Percentiles rank a stretch among this genome's conserved stretches.
phyloP scores from a whole-genome alignment of 1,140 invertebrate genomes.

The Tigriopus japonicus region DNA sequence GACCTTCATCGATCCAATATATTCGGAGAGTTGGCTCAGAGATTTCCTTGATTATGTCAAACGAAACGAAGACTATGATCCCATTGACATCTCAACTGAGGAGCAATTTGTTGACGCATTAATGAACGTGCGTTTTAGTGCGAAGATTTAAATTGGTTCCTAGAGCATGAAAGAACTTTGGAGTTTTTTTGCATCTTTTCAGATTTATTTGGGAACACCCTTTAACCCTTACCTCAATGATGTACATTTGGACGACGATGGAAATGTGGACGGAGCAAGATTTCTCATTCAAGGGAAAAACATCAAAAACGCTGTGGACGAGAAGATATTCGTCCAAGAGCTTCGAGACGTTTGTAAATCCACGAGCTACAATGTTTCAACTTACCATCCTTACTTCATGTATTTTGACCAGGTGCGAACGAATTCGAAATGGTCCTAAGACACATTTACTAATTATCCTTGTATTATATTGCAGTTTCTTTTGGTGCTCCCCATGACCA shows the following conservation, averaged over 20 bases:
- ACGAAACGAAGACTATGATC: slow-evolving; percentile 48
- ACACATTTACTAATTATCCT: not conserved
- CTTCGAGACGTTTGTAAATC: slow-evolving; percentile 53
- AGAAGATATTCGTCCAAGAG: slow-evolving; percentile 71
- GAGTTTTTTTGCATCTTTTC: slow-evolving; percentile 22
- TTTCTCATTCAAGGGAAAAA: slow-evolving; percentile 75
- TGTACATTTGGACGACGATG: slow-evolving; percentile 56
- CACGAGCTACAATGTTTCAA: slow-evolving; percentile 60
- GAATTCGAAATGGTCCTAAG: not conserved
- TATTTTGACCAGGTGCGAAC: slow-evolving; percentile 67
- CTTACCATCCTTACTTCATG: slow-evolving; percentile 85
- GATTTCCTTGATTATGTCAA: slow-evolving; percentile 58
- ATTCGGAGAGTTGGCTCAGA: slow-evolving; percentile 78
- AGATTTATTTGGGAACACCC: slow-evolving; percentile 47
- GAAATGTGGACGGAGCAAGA: slow-evolving; percentile 55
- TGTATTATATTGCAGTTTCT: slow-evolving; percentile 52
- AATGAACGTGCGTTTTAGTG: slow-evolving; percentile 37
- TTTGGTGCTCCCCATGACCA: slow-evolving; percentile 68
- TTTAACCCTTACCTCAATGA: slow-evolving; percentile 54
- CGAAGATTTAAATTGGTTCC: slow-evolving; percentile 1
- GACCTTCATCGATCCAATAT: slow-evolving; percentile 36
- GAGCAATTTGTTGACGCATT: slow-evolving; percentile 49
- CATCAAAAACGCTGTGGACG: slow-evolving; percentile 68
- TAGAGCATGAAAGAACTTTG: not conserved
- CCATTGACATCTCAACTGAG: slow-evolving; percentile 49